Conservation (phyloP, 2,888 invertebrate genomes). For the Drosophila paranaensis region DNA sequence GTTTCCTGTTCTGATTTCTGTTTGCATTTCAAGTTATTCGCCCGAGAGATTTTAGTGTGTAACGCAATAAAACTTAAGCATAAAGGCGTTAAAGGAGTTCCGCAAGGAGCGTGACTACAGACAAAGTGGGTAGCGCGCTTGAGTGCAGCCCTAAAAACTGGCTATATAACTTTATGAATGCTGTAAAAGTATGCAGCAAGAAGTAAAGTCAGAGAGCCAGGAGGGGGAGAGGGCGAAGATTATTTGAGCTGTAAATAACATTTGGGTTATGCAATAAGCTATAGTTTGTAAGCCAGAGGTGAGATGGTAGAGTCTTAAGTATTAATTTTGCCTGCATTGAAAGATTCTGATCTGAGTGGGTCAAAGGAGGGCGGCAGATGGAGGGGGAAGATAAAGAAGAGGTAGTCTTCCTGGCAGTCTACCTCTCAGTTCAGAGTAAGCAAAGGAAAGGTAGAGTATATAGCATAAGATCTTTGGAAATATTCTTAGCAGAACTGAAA, state of each 20-base stretch:
- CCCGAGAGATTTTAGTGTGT: conserved; percentile 64
- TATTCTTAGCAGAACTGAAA: not conserved
- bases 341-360: not conserved
- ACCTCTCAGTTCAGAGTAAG: too few relatives aligned
- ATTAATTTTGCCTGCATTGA: not conserved
- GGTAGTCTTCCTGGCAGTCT: too few relatives aligned
- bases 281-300: not conserved
- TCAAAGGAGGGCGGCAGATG: not conserved
- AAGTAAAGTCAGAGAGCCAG: not conserved
- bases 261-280: conserved; percentile 4
- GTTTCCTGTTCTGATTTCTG: conserved; percentile 75
- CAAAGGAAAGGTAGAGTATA: too few relatives aligned
- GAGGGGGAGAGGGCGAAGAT: not conserved
- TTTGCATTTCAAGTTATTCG: conserved; percentile 74
- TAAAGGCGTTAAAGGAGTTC: conserved; percentile 48
- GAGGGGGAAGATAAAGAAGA: not conserved
- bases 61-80: conserved; percentile 71
- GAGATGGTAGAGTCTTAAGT: not conserved
- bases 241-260: conserved; percentile 15
- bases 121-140: conserved; percentile 6
- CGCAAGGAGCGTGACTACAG: not conserved
- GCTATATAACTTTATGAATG: conserved; percentile 57
- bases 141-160: conserved; percentile 48
- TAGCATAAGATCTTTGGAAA: too few relatives aligned
- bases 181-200: conserved; percentile 33